Evolutionary conservation across 2,797 vertebrate species (phyloP).

Genomic region (Sebastes melanostomus): DNA sequence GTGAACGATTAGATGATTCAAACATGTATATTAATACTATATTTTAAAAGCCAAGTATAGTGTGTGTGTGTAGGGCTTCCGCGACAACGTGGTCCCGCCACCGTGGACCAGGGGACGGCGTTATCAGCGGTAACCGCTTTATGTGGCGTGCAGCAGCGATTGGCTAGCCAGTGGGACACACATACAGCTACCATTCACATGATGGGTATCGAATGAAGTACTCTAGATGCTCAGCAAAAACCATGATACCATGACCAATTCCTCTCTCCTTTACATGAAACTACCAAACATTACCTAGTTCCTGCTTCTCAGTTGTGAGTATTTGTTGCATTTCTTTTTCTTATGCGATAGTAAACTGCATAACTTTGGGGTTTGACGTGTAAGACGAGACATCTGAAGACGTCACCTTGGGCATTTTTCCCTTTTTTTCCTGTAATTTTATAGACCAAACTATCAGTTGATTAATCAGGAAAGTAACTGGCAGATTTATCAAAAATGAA

Average conservation of each 20-base stretch:
- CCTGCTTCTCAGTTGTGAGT: neutral
- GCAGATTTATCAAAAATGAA: neutral
- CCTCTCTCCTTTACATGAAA: no score
- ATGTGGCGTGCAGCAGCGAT: no score
- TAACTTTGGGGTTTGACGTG: neutral
- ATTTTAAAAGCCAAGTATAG: no score
- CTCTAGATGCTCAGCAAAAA: no score
- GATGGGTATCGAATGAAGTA: no score
- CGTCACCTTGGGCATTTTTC: neutral
- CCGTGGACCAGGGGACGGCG: no score
- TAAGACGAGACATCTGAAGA: neutral
- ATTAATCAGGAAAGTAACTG: neutral
- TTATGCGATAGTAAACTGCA: neutral
- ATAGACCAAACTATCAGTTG: neutral
- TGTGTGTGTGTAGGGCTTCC: no score
- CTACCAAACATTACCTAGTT: neutral
- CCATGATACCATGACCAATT: neutral
- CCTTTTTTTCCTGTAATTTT: neutral
- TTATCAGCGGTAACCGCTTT: no score
- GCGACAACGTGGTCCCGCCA: rapidly evolving
- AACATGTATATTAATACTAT: neutral
- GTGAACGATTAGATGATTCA: neutral
- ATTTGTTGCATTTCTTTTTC: neutral
- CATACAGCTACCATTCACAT: no score
- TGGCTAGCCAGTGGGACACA: no score